phyloP scores from a whole-genome alignment of 92 coral and sea anemone species.

The Epizoanthus illoricatus region DNA sequence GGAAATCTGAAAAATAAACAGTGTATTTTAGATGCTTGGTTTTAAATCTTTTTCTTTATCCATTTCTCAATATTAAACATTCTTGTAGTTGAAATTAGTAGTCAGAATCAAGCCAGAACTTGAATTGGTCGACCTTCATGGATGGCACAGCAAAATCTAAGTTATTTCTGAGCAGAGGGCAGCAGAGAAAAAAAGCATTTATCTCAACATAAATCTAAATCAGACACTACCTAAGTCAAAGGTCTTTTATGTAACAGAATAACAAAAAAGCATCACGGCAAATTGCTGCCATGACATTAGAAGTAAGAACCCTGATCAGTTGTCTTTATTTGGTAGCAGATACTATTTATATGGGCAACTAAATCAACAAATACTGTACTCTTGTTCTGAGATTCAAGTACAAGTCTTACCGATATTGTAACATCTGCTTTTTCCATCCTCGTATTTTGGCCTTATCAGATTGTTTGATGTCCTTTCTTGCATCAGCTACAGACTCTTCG shows the following conservation, averaged over 20 bases:
- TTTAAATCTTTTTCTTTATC: too few species aligned
- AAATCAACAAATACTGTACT: constrained; percentile 20
- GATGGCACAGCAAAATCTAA: too few species aligned
- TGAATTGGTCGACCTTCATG: too few species aligned
- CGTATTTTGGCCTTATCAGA: constrained; percentile 18
- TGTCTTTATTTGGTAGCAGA: constrained; percentile 1
- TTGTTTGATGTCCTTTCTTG: constrained; percentile 34
- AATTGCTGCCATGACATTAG: not conserved
- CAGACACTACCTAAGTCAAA: not conserved
- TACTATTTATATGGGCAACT: constrained; percentile 13
- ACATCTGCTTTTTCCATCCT: constrained; percentile 28
- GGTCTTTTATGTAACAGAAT: not conserved
- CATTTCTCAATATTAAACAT: too few species aligned
- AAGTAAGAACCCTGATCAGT: not conserved
- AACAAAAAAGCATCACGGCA: not conserved
- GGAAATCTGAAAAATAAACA: constrained; percentile 19
- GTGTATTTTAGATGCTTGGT: too few species aligned
- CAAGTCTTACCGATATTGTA: constrained; percentile 20
- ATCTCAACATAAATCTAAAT: not conserved
- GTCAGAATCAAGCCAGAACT: too few species aligned
- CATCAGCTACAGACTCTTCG: constrained; percentile 30
- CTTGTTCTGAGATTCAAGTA: constrained; percentile 14
- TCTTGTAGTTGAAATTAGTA: too few species aligned
- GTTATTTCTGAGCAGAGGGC: too few species aligned
- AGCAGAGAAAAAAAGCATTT: constrained; percentile 1